Base-by-base conservation (phyloP, 2,113 vertebrate species). In the Plecotus auritus region DNA sequence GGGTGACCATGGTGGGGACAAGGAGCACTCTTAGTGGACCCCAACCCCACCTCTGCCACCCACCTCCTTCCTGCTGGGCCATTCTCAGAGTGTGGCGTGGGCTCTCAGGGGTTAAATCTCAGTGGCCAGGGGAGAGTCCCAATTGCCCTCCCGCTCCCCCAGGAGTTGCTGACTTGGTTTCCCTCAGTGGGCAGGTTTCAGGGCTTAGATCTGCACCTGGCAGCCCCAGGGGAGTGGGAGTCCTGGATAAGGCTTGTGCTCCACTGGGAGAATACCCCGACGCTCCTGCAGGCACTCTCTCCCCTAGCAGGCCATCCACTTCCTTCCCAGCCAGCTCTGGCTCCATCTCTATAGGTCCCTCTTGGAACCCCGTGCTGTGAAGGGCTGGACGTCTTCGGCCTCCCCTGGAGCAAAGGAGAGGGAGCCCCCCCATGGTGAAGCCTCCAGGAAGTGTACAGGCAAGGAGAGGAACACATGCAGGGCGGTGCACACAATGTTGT, bases 41-140 rank as follows among this genome's bases (percentile, higher is more conserved):
- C 30, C 11, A 2, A 4, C 1, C 32, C 4, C 8, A 0, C 76
- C 5, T 1, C 51, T 35, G 40, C 9, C 8, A 30, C 13, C 26
- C 28, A 1, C 13, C 6, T 18, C 64, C 17, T 78, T 23, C 40
- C 26, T 47, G 12, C 61, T 16, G 35, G 51, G 80, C 66, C 1
- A 30, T 5, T 20, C 66, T 66, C 22, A 28, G 72, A 0, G 3
- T n/a, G 12, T 30, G 37, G 56, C 51, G 49, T 72, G 40, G 22
- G 64, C 16, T 20, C 18, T 16, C 17, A 7, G 35, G 49, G 35
- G 32, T 26, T 67, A 22, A 26, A 2, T 3, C 26, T 30, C 20
- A 6, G 23, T 3, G 4, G 42, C 37, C 4, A 47, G 4, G 35
- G 59, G 32, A 51, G n/a, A 72, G 49, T 72, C 59, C 82, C 8